Evolutionary conservation across 92 coral and sea anemone species (phyloP).

Genomic region (Palythoa heliodiscus): DNA sequence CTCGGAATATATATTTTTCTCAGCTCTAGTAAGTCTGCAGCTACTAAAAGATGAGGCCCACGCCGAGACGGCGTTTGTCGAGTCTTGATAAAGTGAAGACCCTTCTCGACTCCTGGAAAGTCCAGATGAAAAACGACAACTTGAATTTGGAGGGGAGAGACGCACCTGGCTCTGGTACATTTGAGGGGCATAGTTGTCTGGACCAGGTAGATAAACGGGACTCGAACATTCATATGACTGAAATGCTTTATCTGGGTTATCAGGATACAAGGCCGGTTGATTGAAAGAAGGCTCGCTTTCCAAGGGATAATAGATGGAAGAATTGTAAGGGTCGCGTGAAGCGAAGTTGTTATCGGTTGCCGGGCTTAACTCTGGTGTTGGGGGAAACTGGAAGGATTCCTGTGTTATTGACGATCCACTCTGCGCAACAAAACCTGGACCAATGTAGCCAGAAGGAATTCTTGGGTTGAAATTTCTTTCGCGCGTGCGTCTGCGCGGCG

Average conservation of each 20-base stretch:
- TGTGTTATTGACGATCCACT: constrained; percentile 59
- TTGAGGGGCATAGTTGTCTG: constrained; percentile 45
- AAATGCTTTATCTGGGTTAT: constrained; percentile 22
- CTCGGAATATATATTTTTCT: not conserved
- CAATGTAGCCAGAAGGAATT: constrained; percentile 62
- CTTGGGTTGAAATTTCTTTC: constrained; percentile 76
- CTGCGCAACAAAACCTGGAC: constrained; percentile 62
- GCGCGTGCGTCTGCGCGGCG: constrained; percentile 81
- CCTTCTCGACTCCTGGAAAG: not conserved
- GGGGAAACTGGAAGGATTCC: constrained; percentile 68
- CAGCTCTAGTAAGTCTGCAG: constrained; percentile 14
- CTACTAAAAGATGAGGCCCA: constrained; percentile 19
- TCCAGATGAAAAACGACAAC: constrained; percentile 36
- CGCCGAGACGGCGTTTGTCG: not conserved
- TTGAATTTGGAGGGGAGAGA: constrained; percentile 4
- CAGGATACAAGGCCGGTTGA: constrained; percentile 26
- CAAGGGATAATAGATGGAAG: constrained; percentile 46
- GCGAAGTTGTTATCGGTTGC: constrained; percentile 52
- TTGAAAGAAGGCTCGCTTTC: constrained; percentile 44
- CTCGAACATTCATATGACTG: constrained; percentile 48
- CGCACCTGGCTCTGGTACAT: constrained; percentile 29
- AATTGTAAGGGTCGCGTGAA: constrained; percentile 42
- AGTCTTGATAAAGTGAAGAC: not conserved
- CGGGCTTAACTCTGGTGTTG: constrained; percentile 75
- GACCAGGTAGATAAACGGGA: constrained; percentile 50